Conservation (phyloP, 2,888 invertebrate species). For the Chirona hameri region DNA sequence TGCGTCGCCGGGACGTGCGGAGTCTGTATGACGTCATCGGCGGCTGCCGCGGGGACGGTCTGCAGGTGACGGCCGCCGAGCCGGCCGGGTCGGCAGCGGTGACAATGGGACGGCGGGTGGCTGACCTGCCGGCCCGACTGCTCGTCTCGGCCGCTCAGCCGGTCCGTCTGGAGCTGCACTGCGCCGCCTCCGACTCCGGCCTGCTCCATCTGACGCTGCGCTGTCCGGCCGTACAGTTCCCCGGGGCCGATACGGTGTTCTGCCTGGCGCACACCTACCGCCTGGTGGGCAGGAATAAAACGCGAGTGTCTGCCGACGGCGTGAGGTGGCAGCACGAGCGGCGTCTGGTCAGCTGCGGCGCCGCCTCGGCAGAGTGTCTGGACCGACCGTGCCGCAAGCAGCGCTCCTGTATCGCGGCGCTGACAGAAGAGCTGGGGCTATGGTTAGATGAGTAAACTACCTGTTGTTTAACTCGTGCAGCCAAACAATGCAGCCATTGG, state of each 20-base stretch:
- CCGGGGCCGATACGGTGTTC: slow-evolving; percentile 44
- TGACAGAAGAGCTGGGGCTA: slow-evolving; percentile 42
- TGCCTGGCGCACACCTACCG: slow-evolving; percentile 45
- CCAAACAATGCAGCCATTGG: too few relatives aligned
- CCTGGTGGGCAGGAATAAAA: slow-evolving; percentile 32
- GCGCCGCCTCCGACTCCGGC: slow-evolving; percentile 43
- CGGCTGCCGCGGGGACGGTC: slow-evolving; percentile 32
- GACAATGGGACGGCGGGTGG: slow-evolving; percentile 61
- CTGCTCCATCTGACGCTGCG: slow-evolving; percentile 39
- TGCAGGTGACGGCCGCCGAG: slow-evolving; percentile 31
- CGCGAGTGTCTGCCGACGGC: slow-evolving; percentile 40
- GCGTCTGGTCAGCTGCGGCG: slow-evolving; percentile 24
- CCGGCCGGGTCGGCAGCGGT: slow-evolving; percentile 53
- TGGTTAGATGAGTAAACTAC: background rate
- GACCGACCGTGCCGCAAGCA: slow-evolving; percentile 46
- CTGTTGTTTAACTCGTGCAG: too few relatives aligned
- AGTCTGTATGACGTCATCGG: background rate
- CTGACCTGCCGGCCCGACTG: slow-evolving; percentile 43
- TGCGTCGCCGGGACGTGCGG: slow-evolving; percentile 36
- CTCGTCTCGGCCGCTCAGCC: slow-evolving; percentile 38
- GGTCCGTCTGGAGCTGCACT: slow-evolving; percentile 54
- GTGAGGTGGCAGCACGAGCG: slow-evolving; percentile 46
- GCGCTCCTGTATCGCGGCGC: slow-evolving; percentile 53
- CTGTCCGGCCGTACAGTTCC: slow-evolving; percentile 37
- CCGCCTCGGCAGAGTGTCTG: slow-evolving; percentile 38